Percentiles rank a stretch among this genome's conserved stretches.
Conservation (phyloP, 2,113 vertebrate genomes). For the Ancistrus triradiatus region DNA sequence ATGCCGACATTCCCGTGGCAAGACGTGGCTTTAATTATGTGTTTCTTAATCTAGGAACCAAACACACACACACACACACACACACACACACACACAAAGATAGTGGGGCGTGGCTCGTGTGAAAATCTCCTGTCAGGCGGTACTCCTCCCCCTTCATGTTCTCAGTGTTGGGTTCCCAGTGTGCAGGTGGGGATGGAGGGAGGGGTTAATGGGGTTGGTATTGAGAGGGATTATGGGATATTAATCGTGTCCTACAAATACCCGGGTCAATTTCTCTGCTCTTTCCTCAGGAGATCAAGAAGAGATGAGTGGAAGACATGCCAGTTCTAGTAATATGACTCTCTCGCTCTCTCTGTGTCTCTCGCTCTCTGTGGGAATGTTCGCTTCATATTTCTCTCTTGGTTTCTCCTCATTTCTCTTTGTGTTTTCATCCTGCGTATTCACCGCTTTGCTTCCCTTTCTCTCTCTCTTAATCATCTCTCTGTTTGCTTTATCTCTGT, state of each 20-base stretch:
- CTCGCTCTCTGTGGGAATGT: slow-evolving; percentile 5
- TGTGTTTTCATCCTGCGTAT: slow-evolving; percentile 30
- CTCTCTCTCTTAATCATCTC: slow-evolving; percentile 43
- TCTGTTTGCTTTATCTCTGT: slow-evolving; percentile 36
- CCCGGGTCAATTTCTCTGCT: slow-evolving; percentile 38
- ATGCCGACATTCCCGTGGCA: too few species aligned
- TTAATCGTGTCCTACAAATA: slow-evolving; percentile 25
- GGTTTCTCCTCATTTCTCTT: slow-evolving; percentile 26
- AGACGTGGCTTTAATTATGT: too few species aligned
- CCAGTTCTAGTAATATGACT: slow-evolving; percentile 4
- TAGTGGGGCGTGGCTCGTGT: slow-evolving; percentile 30
- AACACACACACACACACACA: too few species aligned
- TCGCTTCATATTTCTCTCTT: slow-evolving; percentile 48
- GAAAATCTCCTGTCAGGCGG: slow-evolving; percentile 47
- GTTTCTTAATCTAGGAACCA: too few species aligned
- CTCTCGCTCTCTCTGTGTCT: slow-evolving; percentile 31
- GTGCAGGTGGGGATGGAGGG: slow-evolving; percentile 8
- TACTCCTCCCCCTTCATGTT: slow-evolving; percentile 32
- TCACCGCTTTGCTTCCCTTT: slow-evolving; percentile 29
- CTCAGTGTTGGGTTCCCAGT: slow-evolving; percentile 26
- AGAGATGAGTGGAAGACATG: slow-evolving; percentile 13
- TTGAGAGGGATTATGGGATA: slow-evolving; percentile 18
- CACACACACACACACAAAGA: not conserved
- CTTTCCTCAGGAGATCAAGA: slow-evolving; percentile 44
- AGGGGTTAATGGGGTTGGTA: slow-evolving; percentile 22